phyloP scores from a whole-genome alignment of 2,888 invertebrate genomes.

The Leptinotarsa rubiginosa region DNA sequence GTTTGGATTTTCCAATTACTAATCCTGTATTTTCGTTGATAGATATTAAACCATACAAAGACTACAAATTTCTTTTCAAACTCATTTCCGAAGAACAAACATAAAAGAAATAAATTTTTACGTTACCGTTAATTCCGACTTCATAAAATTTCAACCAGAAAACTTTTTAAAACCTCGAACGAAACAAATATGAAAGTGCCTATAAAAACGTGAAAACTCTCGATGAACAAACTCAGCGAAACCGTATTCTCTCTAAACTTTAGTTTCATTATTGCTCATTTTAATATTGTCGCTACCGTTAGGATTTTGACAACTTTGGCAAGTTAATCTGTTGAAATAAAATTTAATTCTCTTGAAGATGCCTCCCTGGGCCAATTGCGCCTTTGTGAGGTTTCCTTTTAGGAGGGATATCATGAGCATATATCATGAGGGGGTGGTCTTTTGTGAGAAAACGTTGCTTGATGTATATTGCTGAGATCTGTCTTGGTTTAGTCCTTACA shows the following conservation, averaged over 20 bases:
- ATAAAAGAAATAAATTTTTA: conserved; percentile 41
- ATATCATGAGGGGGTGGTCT: conserved; percentile 37
- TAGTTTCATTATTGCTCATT: conserved; percentile 46
- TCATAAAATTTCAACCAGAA: conserved; percentile 39
- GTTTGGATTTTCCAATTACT: too few relatives aligned
- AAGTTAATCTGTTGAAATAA: conserved; percentile 58
- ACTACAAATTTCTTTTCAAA: conserved; percentile 14
- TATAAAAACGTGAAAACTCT: conserved; percentile 40
- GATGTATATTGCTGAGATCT: conserved; percentile 39
- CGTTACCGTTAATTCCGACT: conserved; percentile 34
- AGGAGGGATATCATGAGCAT: conserved; percentile 27
- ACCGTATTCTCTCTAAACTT: conserved; percentile 44
- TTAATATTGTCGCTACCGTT: conserved; percentile 50
- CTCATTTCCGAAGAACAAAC: conserved; percentile 31
- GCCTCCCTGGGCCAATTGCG: conserved; percentile 52
- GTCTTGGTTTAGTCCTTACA: conserved; percentile 41
- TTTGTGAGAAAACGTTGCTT: conserved; percentile 35
- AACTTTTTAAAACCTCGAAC: conserved; percentile 41
- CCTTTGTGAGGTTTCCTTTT: conserved; percentile 41
- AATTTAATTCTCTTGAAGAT: conserved; percentile 56
- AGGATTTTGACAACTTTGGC: conserved; percentile 57
- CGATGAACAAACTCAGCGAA: conserved; percentile 36
- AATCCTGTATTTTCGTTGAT: too few relatives aligned
- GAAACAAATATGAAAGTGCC: conserved; percentile 39
- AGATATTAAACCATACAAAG: not conserved